phyloP scores from a whole-genome alignment of 1,140 invertebrate species.

The Pseudomyrmex gracilis region DNA sequence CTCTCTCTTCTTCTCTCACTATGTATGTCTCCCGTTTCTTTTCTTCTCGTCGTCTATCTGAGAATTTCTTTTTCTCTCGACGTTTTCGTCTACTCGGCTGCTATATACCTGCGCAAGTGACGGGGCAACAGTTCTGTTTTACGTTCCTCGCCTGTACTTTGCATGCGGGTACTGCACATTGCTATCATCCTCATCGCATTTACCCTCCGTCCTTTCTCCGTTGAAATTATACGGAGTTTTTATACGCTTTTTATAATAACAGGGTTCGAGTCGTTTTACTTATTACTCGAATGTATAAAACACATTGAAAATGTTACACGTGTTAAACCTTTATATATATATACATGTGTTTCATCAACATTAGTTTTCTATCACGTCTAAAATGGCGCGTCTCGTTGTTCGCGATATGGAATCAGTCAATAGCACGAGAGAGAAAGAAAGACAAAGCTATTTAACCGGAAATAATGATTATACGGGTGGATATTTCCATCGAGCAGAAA shows the following conservation, averaged over 20 bases:
- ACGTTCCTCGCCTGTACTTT: constrained; percentile 73
- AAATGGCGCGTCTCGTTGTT: constrained; percentile 45
- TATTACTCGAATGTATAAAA: background rate
- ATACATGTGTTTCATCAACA: background rate
- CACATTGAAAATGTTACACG: background rate
- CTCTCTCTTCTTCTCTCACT: constrained; percentile 46
- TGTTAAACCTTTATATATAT: background rate
- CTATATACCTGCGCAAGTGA: constrained; percentile 69
- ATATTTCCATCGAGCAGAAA: constrained; percentile 73
- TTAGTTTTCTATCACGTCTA: background rate
- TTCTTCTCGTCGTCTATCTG: constrained; percentile 41
- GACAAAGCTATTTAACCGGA: constrained; percentile 67
- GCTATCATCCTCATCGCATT: constrained; percentile 1
- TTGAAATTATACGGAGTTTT: constrained; percentile 68
- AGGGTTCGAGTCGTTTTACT: background rate
- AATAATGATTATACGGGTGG: constrained; percentile 74
- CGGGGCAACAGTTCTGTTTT: constrained; percentile 56
- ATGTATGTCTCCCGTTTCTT: constrained; percentile 46
- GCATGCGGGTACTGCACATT: constrained; percentile 72
- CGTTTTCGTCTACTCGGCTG: constrained; percentile 62
- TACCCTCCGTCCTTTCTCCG: background rate
- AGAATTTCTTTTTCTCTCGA: constrained; percentile 58
- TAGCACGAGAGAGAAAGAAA: constrained; percentile 64
- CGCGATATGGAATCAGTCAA: constrained; percentile 65
- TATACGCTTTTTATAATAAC: background rate